Evolutionary conservation across 2,113 vertebrate species (phyloP).

Genomic region (Anser brachyrhynchus): DNA sequence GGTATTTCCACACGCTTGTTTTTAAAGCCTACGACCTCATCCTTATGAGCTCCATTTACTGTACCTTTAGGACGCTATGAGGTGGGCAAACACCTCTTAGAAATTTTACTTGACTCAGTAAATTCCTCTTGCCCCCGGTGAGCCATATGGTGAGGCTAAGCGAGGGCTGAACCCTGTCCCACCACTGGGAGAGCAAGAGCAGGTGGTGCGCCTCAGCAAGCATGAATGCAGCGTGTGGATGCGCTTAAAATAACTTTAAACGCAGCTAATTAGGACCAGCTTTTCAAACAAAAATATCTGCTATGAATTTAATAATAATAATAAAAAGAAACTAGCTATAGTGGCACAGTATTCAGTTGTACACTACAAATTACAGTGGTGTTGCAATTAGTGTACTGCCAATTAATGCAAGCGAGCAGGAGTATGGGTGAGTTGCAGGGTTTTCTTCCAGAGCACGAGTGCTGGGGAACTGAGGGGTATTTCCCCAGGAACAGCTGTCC

Average conservation of each 20-base stretch:
- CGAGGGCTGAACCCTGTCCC: neutral
- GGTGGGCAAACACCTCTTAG: conserved; percentile 6
- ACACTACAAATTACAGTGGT: neutral
- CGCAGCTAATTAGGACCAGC: neutral
- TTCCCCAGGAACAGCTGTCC: neutral
- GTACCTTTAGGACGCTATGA: neutral
- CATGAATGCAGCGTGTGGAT: neutral
- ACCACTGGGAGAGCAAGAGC: neutral
- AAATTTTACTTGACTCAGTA: neutral
- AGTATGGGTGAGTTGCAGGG: neutral
- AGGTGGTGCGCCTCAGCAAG: fast-evolving
- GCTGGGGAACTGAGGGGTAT: neutral
- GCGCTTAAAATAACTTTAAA: neutral
- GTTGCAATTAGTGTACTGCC: neutral
- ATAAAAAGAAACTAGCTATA: neutral
- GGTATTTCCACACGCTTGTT: neutral
- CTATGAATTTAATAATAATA: neutral
- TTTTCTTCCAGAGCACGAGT: neutral
- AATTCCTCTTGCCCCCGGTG: conserved; percentile 9
- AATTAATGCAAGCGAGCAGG: fast-evolving
- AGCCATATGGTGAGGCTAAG: neutral
- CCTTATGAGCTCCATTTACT: neutral
- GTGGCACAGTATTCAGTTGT: neutral
- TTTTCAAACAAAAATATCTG: neutral
- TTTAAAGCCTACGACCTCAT: neutral